Evolutionary conservation across 2,888 invertebrate species (phyloP).

Genomic region (Hydroisotoma schaefferi): DNA sequence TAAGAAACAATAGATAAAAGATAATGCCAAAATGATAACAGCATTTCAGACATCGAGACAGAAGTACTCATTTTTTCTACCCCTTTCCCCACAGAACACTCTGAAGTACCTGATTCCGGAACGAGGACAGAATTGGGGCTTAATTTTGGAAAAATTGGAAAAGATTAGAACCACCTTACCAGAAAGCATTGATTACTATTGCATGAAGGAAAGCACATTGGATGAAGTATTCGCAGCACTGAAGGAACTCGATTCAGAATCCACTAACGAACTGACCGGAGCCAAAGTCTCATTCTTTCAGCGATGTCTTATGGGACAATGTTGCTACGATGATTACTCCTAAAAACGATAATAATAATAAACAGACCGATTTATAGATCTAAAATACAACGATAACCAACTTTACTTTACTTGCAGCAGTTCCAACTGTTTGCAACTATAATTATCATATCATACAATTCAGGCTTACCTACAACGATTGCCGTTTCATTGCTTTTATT

Average conservation of each 20-base stretch:
- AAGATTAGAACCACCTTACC: conserved; percentile 12
- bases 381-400: too few relatives aligned
- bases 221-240: conserved; percentile 29
- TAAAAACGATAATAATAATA: too few relatives aligned
- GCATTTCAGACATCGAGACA: too few relatives aligned
- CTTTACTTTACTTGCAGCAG: too few relatives aligned
- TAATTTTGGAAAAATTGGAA: conserved; percentile 17
- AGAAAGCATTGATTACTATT: conserved; percentile 20
- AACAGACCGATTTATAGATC: too few relatives aligned
- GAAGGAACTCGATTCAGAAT: conserved; percentile 21
- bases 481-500: too few relatives aligned
- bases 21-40: too few relatives aligned
- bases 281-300: conserved; percentile 18
- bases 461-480: too few relatives aligned
- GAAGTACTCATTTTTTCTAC: too few relatives aligned
- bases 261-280: conserved; percentile 14
- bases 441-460: too few relatives aligned
- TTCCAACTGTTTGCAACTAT: too few relatives aligned
- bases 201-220: conserved; percentile 18
- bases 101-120: conserved; percentile 23
- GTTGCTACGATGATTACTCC: conserved; percentile 24
- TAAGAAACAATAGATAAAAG: too few relatives aligned
- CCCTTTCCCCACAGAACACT: conserved; percentile 13
- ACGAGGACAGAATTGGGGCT: conserved; percentile 23
- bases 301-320: conserved; percentile 20